Conservation (phyloP, 2,113 vertebrate species). For the Candoia aspera region DNA sequence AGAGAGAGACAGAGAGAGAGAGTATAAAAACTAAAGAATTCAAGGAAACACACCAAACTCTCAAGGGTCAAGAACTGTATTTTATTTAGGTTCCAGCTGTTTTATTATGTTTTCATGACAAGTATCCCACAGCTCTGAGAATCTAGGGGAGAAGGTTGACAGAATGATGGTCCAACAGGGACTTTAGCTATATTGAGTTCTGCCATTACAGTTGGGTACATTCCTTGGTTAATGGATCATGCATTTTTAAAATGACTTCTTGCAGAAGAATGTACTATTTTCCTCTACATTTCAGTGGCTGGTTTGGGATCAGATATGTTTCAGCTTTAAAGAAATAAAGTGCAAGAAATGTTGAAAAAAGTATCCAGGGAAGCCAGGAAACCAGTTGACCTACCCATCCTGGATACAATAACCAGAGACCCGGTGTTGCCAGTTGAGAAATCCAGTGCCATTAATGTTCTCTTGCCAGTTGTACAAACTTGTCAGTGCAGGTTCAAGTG, state of each 20-base stretch:
- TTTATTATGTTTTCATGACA: constrained; percentile 46
- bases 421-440: not conserved
- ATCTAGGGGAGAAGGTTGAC: constrained; percentile 32
- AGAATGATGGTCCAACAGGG: constrained; percentile 40
- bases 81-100: constrained; percentile 29
- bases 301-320: not conserved
- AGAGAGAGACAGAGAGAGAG: not conserved
- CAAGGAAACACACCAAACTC: not conserved
- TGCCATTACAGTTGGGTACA: constrained; percentile 34
- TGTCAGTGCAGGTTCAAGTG: not conserved
- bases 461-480: not conserved
- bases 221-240: constrained; percentile 29
- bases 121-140: not conserved
- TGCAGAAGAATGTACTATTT: constrained; percentile 37
- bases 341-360: not conserved
- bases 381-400: not conserved
- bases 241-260: constrained; percentile 39
- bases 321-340: constrained; percentile 8
- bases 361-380: fast-evolving
- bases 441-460: not conserved
- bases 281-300: constrained; percentile 13
- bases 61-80: constrained; percentile 13
- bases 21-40: constrained; percentile 1
- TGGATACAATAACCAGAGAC: not conserved
- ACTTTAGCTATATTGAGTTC: constrained; percentile 47